Evolutionary conservation across 1,140 invertebrate species (phyloP).

Genomic region (Coenobita brevimanus): DNA sequence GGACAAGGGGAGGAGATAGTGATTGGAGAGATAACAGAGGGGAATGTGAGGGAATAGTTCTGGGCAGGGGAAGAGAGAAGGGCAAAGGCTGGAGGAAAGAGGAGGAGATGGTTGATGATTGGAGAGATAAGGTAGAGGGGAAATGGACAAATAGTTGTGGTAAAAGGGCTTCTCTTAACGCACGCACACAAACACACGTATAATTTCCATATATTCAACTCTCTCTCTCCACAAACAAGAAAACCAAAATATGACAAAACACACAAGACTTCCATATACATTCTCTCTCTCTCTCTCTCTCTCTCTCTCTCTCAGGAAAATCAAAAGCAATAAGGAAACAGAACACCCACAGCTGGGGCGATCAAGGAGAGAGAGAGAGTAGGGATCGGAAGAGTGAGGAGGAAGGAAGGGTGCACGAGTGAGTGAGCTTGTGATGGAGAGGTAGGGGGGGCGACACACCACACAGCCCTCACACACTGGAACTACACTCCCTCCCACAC

Average conservation of each 20-base stretch:
- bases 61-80: background rate
- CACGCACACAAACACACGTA: too few relatives aligned
- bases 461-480: too few relatives aligned
- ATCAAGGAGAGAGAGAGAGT: background rate
- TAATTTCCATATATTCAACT: too few relatives aligned
- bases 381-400: background rate
- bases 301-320: too few relatives aligned
- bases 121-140: background rate
- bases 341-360: background rate
- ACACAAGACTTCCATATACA: too few relatives aligned
- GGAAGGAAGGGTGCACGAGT: background rate
- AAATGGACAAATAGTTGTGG: too few relatives aligned
- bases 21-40: background rate
- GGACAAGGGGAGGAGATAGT: background rate
- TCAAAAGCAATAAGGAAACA: background rate
- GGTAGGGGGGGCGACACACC: background rate
- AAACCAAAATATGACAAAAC: too few relatives aligned
- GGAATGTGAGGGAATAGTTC: too few relatives aligned
- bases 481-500: too few relatives aligned
- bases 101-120: background rate
- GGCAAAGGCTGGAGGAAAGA: background rate
- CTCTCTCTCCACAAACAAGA: too few relatives aligned
- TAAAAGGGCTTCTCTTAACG: too few relatives aligned
- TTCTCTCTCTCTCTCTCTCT: too few relatives aligned
- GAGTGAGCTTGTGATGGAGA: constrained; percentile 14